Evolutionary conservation across 2,797 vertebrate species (phyloP).

Genomic region (Chrosomus eos): DNA sequence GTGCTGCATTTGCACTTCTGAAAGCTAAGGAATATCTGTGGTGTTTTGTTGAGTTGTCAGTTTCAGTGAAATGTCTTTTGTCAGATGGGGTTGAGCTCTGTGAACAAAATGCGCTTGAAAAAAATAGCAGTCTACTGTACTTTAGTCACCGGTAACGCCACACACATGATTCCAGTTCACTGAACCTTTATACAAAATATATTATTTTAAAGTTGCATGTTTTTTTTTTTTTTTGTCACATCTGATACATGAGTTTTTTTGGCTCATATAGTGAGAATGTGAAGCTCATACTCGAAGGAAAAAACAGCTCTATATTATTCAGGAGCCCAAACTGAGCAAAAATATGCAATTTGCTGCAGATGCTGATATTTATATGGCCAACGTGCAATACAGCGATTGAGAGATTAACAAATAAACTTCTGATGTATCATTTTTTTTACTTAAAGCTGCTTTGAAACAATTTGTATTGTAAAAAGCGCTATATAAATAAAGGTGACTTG

Average conservation of each 20-base stretch:
- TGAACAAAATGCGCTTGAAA: neutral
- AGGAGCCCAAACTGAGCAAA: neutral
- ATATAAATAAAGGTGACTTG: too few relatives aligned
- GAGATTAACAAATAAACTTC: too few relatives aligned
- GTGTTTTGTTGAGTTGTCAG: slow-evolving; percentile 19
- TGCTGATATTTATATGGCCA: too few relatives aligned
- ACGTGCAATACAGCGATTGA: too few relatives aligned
- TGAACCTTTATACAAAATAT: neutral
- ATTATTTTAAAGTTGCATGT: neutral
- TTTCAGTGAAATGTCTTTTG: slow-evolving; percentile 20
- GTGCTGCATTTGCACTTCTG: slow-evolving; percentile 13
- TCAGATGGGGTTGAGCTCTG: slow-evolving; percentile 19
- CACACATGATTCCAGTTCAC: neutral
- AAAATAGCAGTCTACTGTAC: neutral
- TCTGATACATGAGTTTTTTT: neutral
- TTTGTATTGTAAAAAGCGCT: too few relatives aligned
- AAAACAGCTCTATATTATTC: neutral
- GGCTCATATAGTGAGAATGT: neutral
- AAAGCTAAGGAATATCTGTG: slow-evolving; percentile 1
- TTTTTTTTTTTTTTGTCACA: neutral
- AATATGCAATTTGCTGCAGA: neutral
- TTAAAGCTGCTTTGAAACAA: too few relatives aligned
- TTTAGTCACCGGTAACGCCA: neutral
- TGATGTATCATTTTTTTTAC: too few relatives aligned
- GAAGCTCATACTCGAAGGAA: neutral